Base-by-base conservation (phyloP, 2,797 vertebrate genomes). In the Coregonus suidteri region DNA sequence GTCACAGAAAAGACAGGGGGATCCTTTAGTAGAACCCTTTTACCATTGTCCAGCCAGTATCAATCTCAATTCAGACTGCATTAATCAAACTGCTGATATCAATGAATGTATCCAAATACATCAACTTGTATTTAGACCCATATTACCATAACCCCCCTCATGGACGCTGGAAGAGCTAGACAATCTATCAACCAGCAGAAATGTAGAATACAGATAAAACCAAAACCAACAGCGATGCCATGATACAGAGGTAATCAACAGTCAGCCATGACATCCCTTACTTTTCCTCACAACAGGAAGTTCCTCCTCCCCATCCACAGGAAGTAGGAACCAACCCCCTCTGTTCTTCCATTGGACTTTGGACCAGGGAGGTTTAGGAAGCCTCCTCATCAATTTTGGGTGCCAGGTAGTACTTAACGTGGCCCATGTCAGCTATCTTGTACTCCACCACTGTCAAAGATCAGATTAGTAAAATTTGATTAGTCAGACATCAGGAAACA, bases 391-490 rank as follows among this genome's bases (percentile, higher is more conserved):
- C 97, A 0, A 98, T 98, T 92, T 98, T 98, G 3, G 97, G 97
- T 72, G 97, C 97, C 93, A 98, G 89, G 88, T 98, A 98, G 82
- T 98, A 98, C 86, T 97, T 98, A 77, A 98, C 87, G 56, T 98
- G 97, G 84, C 97, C 97, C 97, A 98, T 98, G 77, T 98, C 97
- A 0, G 97, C 96, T 11, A 98, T 98, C 93, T 97, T 98, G 93
- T 98, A 98, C 85, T 98, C 97, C 85, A 98, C 96, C 90, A 98
- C 96, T 98, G 91, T 0, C 80, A 75, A 79, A 0, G 16, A 34
- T 18, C 14, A 76, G 79, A 0, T 73, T 31, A 73, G 13, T 30
- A 1, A 18, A 47, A 41, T 13, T 47, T 30, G 9, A 53, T 31
- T 6, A 4, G 51, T 1, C 30, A 37, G 20, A 75, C 1, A 69